phyloP scores from a whole-genome alignment of 2,888 invertebrate genomes.

The Anthoptus insignis region DNA sequence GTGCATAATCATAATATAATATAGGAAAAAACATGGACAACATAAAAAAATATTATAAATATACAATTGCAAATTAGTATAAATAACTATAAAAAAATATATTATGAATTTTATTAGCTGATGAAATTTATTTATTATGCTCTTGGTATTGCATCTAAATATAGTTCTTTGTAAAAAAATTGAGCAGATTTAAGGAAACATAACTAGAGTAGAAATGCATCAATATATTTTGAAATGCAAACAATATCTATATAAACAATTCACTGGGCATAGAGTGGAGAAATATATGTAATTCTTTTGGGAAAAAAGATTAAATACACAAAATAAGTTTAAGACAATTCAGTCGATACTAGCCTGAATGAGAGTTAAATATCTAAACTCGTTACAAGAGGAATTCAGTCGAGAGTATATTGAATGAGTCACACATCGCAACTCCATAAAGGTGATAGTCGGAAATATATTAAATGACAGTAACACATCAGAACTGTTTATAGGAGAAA shows the following conservation, averaged over 20 bases:
- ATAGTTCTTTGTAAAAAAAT: constrained; percentile 42
- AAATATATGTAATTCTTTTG: no score
- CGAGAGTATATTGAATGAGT: no score
- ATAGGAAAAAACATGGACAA: neutral
- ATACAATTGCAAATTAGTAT: constrained; percentile 1
- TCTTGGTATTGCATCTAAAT: constrained; percentile 14
- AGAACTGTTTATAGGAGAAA: no score
- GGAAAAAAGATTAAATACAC: neutral
- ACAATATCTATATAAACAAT: no score
- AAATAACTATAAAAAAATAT: constrained; percentile 17
- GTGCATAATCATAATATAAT: neutral
- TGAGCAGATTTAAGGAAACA: constrained; percentile 47
- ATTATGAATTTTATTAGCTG: constrained; percentile 34
- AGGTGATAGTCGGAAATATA: no score
- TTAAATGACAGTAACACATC: no score
- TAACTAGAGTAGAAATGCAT: constrained; percentile 47
- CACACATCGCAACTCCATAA: no score
- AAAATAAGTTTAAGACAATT: no score
- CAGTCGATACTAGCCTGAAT: no score
- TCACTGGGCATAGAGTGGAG: no score
- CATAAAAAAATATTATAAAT: constrained; percentile 1
- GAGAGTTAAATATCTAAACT: no score
- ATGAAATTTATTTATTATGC: constrained; percentile 33
- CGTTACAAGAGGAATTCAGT: no score
- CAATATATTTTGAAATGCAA: constrained; percentile 41